phyloP scores from a whole-genome alignment of 1,140 invertebrate species.

The Himalopsyche phryganea region DNA sequence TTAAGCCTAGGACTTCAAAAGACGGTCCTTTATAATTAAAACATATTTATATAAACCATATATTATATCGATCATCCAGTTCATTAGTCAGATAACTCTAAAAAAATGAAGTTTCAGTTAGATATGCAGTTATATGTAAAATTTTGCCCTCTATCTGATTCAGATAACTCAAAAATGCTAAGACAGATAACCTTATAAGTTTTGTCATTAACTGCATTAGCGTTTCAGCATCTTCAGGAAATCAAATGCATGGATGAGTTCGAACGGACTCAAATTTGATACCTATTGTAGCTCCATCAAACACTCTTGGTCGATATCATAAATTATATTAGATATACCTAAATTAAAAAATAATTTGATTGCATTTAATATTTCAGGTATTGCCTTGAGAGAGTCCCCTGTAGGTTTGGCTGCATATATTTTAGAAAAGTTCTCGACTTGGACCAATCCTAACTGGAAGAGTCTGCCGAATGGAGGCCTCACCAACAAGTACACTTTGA shows the following conservation, averaged over 20 bases:
- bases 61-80: not conserved
- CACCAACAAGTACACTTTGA: constrained; percentile 53
- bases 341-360: too few species aligned
- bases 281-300: too few species aligned
- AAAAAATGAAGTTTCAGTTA: too few species aligned
- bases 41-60: not conserved
- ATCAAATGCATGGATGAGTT: too few species aligned
- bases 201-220: not conserved
- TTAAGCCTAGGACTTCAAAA: not conserved
- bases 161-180: too few species aligned
- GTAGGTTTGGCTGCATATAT: constrained; percentile 70
- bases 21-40: not conserved
- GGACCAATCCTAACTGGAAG: constrained; percentile 51
- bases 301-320: too few species aligned
- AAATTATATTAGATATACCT: too few species aligned
- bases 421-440: constrained; percentile 70
- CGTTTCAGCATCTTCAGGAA: not conserved
- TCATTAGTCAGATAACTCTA: too few species aligned
- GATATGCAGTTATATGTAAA: too few species aligned
- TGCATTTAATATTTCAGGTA: constrained; percentile 50
- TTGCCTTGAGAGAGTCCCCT: constrained; percentile 60
- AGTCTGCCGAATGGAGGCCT: constrained; percentile 57
- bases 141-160: too few species aligned
- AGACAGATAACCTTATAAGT: too few species aligned
- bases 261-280: not conserved